These are phyloP conservation scores for Apogon talboti DNA, from an alignment of 2,797 vertebrate species.

Conservation along the genomic window DNA sequence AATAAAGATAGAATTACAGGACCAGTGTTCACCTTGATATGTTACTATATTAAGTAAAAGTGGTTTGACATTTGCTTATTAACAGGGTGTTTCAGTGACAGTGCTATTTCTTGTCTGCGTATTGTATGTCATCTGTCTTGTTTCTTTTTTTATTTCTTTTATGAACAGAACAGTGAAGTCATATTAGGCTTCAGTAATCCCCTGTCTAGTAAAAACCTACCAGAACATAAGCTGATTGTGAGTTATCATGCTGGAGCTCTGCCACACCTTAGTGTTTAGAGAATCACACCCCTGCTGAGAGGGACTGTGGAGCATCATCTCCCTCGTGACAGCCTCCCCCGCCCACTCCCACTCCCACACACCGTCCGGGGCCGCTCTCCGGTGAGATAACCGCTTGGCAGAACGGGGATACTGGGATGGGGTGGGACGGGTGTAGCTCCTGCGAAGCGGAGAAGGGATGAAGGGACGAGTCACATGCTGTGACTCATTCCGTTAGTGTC, in stretches of 20 bases:
- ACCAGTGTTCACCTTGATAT: too few species aligned
- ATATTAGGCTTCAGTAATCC: conserved; percentile 22
- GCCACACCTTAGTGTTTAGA: conserved; percentile 55
- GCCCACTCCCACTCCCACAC: conserved; percentile 12
- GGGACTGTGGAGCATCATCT: conserved; percentile 56
- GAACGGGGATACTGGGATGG: conserved; percentile 47
- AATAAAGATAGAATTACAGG: too few species aligned
- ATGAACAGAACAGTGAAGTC: not conserved
- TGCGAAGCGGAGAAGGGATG: conserved; percentile 55
- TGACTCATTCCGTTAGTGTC: conserved; percentile 64
- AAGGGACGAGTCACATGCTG: conserved; percentile 72
- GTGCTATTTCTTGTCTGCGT: not conserved
- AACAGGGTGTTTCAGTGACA: too few species aligned
- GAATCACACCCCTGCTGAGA: conserved; percentile 56
- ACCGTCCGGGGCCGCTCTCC: conserved; percentile 32
- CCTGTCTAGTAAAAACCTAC: conserved; percentile 31
- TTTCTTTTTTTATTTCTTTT: too few species aligned
- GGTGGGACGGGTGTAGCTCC: conserved; percentile 42
- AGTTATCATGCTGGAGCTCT: conserved; percentile 54
- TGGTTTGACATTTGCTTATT: too few species aligned
- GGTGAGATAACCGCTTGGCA: conserved; percentile 42
- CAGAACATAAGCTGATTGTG: conserved; percentile 46
- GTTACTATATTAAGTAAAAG: too few species aligned
- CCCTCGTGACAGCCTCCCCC: conserved; percentile 44
- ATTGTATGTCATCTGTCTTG: not conserved